Evolutionary conservation across 2,113 vertebrate species (phyloP).

Genomic region (Diadophis punctatus): DNA sequence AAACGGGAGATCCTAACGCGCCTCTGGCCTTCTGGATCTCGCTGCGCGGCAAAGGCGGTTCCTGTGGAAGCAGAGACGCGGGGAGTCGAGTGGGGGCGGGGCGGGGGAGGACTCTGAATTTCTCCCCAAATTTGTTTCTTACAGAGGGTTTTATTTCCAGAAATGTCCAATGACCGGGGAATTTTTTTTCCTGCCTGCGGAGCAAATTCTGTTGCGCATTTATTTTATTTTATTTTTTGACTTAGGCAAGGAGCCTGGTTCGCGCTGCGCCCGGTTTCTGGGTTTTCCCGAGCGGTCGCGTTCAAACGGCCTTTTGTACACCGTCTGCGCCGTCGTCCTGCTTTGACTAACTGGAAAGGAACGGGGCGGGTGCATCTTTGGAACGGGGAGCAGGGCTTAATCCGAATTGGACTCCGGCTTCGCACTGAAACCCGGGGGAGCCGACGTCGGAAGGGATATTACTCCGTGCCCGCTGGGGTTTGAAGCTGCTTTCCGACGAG

Average conservation of each 20-base stretch:
- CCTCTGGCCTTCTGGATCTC: background rate
- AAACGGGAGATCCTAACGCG: background rate
- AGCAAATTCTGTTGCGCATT: background rate
- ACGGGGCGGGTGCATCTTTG: background rate
- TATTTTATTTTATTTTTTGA: no score
- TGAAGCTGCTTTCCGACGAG: background rate
- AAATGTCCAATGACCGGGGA: background rate
- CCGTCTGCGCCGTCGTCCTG: background rate
- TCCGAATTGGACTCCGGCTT: background rate
- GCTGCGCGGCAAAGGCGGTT: background rate
- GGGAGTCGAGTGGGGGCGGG: background rate
- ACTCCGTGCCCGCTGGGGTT: background rate
- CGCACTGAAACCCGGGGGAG: background rate
- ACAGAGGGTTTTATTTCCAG: background rate
- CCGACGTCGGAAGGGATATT: background rate
- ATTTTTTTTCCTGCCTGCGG: background rate
- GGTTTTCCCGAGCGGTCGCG: background rate
- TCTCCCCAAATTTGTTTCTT: background rate
- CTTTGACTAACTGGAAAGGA: background rate
- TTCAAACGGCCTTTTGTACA: background rate
- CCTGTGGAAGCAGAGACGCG: background rate
- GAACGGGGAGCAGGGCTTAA: background rate
- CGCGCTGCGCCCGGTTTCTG: background rate
- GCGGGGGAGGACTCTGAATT: accelerated
- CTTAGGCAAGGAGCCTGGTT: background rate